Base-by-base conservation (phyloP, 1,140 invertebrate species). In the Aphaenogaster rudis region DNA sequence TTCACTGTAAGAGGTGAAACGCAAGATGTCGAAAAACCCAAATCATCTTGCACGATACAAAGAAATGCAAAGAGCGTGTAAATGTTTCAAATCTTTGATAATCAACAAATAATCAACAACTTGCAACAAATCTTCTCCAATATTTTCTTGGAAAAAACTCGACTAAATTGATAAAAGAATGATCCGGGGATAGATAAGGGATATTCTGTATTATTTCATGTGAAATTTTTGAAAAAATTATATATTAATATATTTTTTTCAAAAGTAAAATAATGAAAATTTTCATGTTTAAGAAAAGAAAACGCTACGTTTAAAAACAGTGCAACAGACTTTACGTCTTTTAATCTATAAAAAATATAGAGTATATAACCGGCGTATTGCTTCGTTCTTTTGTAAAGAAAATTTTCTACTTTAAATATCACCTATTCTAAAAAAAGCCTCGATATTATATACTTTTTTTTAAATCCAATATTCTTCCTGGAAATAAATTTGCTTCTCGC, bases 1-100 rank as follows among this genome's bases (percentile, higher is more conserved):
- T 98, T 99, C 92, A 98, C 98, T 15, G 98, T 98, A 17, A 98
- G 97, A 93, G 97, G 97, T 50, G 94, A 95, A 42, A 92, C 78
- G 28, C 79, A 86, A 48, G 82, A 92, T 33, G 63, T 89, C 39
- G 92, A 94, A 0, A 94, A 93, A 45, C 77, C 87, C 0, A 92
- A 92, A 82, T 88, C 93, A 67, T 89, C 93, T 45, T 81, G 72
- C 54, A 69, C 78, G 54, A 87, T 92, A 84, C 93, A 94, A 90
- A 93, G 93, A 86, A 92, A 94, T 64, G 86, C 93, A 48, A 94
- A 95, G 88, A 95, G 93, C 50, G 93, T 93, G 1, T 84, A 76
- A 82, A 72, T 45, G 15, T 66, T 36, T 79, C 59, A 36, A 7
- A 45, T 45, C 21, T 59, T 2, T 45, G 54, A 42, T 42, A 13